Conservation (phyloP, 2,888 invertebrate species). For the Erebia epiphron region DNA sequence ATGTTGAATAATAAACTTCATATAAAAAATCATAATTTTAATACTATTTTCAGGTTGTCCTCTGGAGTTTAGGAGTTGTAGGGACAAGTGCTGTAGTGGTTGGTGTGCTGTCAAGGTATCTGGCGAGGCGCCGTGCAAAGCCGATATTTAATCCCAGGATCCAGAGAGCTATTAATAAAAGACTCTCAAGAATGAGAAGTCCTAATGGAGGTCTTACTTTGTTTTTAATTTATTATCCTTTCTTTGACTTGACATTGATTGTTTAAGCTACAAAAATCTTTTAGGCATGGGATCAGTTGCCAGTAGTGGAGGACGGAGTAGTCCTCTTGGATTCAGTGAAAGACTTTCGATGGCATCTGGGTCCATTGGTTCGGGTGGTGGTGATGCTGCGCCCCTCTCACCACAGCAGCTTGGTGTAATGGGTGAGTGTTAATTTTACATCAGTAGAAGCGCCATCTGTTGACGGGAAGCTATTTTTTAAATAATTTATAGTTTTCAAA, state of each 20-base stretch:
- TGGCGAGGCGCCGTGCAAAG: constrained; percentile 87
- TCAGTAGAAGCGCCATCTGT: constrained; percentile 47
- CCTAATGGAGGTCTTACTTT: constrained; percentile 83
- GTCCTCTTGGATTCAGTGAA: constrained; percentile 85
- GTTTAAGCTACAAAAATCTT: constrained; percentile 6
- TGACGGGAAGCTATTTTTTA: constrained; percentile 35
- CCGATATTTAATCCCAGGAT: constrained; percentile 84
- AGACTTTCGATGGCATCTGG: constrained; percentile 87
- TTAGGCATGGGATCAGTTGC: constrained; percentile 85
- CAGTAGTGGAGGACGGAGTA: constrained; percentile 85
- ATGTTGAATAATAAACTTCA: neutral
- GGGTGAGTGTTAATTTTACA: constrained; percentile 84
- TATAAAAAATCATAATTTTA: neutral
- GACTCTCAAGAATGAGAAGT: constrained; percentile 86
- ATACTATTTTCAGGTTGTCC: constrained; percentile 80
- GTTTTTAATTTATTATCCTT: neutral
- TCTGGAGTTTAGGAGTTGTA: constrained; percentile 87
- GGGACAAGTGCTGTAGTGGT: constrained; percentile 90
- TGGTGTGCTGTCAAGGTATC: constrained; percentile 90
- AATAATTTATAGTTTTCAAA: neutral
- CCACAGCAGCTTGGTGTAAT: constrained; percentile 95
- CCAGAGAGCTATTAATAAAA: constrained; percentile 80
- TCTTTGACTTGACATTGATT: neutral
- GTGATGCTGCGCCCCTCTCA: constrained; percentile 86
- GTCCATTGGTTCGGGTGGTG: constrained; percentile 83